Conservation (phyloP, 1,140 invertebrate species). For the Drosophila punjabiensis region DNA sequence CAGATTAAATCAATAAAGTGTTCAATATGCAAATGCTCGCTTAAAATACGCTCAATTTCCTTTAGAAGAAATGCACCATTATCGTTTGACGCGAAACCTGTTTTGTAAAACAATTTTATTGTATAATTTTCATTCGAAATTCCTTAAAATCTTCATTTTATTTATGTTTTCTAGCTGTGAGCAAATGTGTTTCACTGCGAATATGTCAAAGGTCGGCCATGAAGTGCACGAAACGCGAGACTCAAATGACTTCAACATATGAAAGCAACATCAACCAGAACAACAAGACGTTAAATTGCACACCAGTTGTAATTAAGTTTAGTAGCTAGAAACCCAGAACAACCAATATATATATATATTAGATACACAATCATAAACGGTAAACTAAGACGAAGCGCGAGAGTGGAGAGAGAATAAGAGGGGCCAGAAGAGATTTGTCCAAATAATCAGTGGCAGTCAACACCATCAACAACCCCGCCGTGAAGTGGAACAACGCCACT, state of each 20-base stretch:
- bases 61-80: slow-evolving; percentile 1
- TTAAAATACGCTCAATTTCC: slow-evolving; percentile 50
- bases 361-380: slow-evolving; percentile 18
- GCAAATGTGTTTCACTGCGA: slow-evolving; percentile 77
- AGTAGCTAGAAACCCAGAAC: slow-evolving; percentile 69
- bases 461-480: slow-evolving; percentile 12
- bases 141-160: slow-evolving; percentile 7
- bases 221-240: slow-evolving; percentile 71
- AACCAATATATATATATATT: slow-evolving; percentile 30
- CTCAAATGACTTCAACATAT: slow-evolving; percentile 49
- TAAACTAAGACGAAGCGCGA: slow-evolving; percentile 9
- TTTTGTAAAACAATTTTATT: background rate
- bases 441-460: slow-evolving; percentile 1
- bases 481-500: slow-evolving; percentile 17
- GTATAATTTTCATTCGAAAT: background rate
- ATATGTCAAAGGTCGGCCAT: slow-evolving; percentile 83
- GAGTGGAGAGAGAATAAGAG: slow-evolving; percentile 5
- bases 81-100: slow-evolving; percentile 35
- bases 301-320: slow-evolving; percentile 79
- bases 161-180: slow-evolving; percentile 63
- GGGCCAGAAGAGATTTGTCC: slow-evolving; percentile 1
- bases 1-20: slow-evolving; percentile 33
- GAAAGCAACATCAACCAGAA: slow-evolving; percentile 38
- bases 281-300: slow-evolving; percentile 72
- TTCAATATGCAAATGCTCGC: slow-evolving; percentile 3